These are phyloP conservation scores for Scaptomyza reducta DNA, from an alignment of 2,888 invertebrate species.

Conservation along the genomic window DNA sequence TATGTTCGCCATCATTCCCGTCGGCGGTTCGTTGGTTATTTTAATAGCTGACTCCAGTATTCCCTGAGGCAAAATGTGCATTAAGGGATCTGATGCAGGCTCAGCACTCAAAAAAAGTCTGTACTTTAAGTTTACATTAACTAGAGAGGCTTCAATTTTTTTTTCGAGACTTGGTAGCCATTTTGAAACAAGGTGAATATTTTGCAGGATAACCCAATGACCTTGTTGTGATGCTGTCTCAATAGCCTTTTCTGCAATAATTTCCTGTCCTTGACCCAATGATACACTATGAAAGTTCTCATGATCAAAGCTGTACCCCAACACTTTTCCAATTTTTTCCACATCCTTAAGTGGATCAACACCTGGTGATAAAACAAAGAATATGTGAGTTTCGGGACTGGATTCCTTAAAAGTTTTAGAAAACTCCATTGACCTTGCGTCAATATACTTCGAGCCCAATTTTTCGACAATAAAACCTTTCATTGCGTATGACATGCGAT, in stretches of 20 bases:
- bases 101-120: constrained; percentile 94
- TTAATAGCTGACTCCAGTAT: constrained; percentile 1
- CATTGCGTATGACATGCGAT: constrained; percentile 96
- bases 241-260: constrained; percentile 95
- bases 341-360: constrained; percentile 97
- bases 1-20: neutral
- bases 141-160: constrained; percentile 92
- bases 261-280: constrained; percentile 96
- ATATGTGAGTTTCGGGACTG: constrained; percentile 92
- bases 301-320: constrained; percentile 91
- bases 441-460: constrained; percentile 92
- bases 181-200: constrained; percentile 94
- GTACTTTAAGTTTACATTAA: constrained; percentile 87
- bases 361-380: constrained; percentile 97
- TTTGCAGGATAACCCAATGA: constrained; percentile 97
- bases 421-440: constrained; percentile 91
- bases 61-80: constrained; percentile 80
- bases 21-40: constrained; percentile 1
- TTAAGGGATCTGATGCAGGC: constrained; percentile 89
- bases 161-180: constrained; percentile 96
- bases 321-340: constrained; percentile 91
- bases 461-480: constrained; percentile 94
- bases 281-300: constrained; percentile 97
- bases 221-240: constrained; percentile 90
- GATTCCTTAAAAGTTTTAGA: constrained; percentile 94